These are phyloP conservation scores for Lithobates pipiens DNA, from an alignment of 2,797 vertebrate species.

Conservation along the genomic window DNA sequence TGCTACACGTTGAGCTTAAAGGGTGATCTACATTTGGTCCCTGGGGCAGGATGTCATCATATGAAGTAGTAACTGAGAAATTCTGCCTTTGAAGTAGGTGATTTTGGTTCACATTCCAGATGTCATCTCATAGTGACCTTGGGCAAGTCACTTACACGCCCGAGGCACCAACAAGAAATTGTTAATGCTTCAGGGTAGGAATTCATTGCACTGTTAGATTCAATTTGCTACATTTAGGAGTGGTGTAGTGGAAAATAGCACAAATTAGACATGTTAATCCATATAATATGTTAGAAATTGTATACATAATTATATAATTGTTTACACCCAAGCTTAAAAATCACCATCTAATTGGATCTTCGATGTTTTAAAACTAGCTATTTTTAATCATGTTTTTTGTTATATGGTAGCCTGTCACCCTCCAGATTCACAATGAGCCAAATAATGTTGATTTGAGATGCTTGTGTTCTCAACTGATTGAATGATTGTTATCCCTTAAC, in stretches of 20 bases:
- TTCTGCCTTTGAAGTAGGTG: slow-evolving; percentile 27
- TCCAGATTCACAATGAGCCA: not conserved
- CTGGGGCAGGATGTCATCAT: slow-evolving; percentile 36
- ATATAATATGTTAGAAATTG: not conserved
- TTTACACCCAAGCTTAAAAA: not conserved
- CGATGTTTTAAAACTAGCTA: not conserved
- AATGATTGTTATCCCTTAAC: not conserved
- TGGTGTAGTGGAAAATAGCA: not conserved
- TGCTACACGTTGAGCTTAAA: slow-evolving; percentile 18
- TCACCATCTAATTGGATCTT: not conserved
- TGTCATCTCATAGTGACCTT: slow-evolving; percentile 55
- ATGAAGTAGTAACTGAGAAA: slow-evolving; percentile 44
- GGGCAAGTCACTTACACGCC: slow-evolving; percentile 38
- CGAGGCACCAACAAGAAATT: slow-evolving; percentile 37
- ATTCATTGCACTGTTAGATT: slow-evolving; percentile 13
- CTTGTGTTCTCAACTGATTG: not conserved
- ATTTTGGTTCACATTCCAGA: slow-evolving; percentile 38
- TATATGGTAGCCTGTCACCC: not conserved
- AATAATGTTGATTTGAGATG: slow-evolving; percentile 8
- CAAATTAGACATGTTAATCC: slow-evolving; percentile 16
- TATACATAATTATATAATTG: not conserved
- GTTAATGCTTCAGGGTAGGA: slow-evolving; percentile 41
- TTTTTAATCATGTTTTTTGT: not conserved
- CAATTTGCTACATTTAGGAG: slow-evolving; percentile 12
- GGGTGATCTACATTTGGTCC: slow-evolving; percentile 33